A percentile compares a stretch with the other conserved stretches of the same genome.
phyloP scores from a whole-genome alignment of 2,888 invertebrate genomes.

The Ligdia adustata region DNA sequence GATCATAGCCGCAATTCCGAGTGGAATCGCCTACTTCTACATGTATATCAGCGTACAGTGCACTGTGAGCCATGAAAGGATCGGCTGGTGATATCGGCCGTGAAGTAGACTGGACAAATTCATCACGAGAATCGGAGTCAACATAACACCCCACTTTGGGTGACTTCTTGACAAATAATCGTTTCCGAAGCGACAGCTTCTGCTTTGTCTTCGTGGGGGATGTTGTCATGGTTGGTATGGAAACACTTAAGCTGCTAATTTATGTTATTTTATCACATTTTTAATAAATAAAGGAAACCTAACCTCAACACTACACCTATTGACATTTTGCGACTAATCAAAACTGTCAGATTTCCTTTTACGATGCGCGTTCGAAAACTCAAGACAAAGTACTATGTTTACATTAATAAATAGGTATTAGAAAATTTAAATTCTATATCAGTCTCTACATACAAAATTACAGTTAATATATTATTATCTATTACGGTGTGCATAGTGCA shows the following conservation, averaged over 20 bases:
- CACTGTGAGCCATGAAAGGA: constrained; percentile 75
- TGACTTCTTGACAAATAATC: constrained; percentile 79
- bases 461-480: too few species aligned
- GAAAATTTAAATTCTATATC: too few species aligned
- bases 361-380: constrained; percentile 29
- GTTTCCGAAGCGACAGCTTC: constrained; percentile 77
- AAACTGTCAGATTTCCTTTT: constrained; percentile 42
- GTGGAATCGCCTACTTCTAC: constrained; percentile 51
- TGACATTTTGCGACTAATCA: constrained; percentile 54
- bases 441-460: too few species aligned
- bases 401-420: too few species aligned
- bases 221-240: constrained; percentile 75
- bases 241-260: constrained; percentile 65
- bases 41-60: constrained; percentile 56
- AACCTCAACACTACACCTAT: constrained; percentile 57
- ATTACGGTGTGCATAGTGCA: too few species aligned
- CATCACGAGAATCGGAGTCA: constrained; percentile 77
- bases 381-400: too few species aligned
- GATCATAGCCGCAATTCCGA: constrained; percentile 52
- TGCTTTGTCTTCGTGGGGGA: constrained; percentile 78
- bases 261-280: constrained; percentile 80
- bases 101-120: constrained; percentile 68
- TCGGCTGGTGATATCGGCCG: constrained; percentile 78
- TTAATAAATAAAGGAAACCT: constrained; percentile 72
- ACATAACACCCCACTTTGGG: constrained; percentile 81